Evolutionary conservation across 2,113 vertebrate genomes (phyloP), one percentile per base, ranked within the genome.

Genomic region (Accipiter virgatus): DNA sequence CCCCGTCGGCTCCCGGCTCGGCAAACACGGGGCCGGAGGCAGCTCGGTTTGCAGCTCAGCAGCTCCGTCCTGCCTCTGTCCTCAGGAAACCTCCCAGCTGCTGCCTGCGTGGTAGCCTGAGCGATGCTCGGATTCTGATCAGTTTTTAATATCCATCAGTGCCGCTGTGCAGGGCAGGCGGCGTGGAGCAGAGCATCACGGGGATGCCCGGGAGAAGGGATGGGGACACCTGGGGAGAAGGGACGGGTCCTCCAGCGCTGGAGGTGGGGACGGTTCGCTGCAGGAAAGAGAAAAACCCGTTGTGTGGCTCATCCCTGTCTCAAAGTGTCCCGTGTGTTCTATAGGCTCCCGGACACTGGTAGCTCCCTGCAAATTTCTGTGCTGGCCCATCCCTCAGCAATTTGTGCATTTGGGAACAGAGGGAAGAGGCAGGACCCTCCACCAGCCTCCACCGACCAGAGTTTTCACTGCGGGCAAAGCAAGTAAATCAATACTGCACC

Each of bases 161-260:
- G 6, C 16, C 19, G 5, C 50, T 8, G 48, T 2, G 8, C 22
- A 4, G 68, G 34, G 83, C 17, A 2, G 53, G 16, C 4, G 1
- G 50, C 0, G 1, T 0, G 2, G 40, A 47, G 75, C 32, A 42
- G 29, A 55, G 80, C 56, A n/a, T 31, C 18, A 1, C 3, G 0
- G 25, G 72, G 65, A 59, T 1, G 2, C 16, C 3, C 1, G 10
- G 56, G 55, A 47, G 32, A 53, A 45, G 15, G 32, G 38, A 65
- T 2, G 7, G 62, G 29, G 65, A 48, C 2, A 7, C 5, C 31
- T 7, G 0, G 68, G 74, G 22, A 45, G 12, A 26, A 59, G n/a
- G 78, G 52, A 42, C 1, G 7, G 19, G 6, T 32, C 20, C 48
- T 48, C 66, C 48, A 23, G 42, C 63, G 12, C 31, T 2, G 5